Conservation (phyloP, 2,797 vertebrate genomes). For the Coregonus ussuriensis region DNA sequence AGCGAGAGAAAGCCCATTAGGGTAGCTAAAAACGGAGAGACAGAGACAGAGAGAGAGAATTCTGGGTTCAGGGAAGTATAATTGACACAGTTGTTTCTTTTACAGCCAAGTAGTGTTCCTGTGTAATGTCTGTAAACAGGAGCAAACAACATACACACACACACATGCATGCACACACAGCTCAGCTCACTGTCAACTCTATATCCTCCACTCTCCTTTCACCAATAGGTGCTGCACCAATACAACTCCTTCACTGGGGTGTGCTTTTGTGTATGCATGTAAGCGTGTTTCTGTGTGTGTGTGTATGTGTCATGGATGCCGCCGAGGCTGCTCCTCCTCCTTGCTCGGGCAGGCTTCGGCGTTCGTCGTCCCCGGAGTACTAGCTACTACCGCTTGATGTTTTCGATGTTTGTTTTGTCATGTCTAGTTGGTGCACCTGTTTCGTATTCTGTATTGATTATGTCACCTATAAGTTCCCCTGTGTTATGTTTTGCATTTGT, state of each 20-base stretch:
- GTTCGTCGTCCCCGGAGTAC: no score
- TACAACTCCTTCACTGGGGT: neutral
- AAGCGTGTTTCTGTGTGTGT: no score
- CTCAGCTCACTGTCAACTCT: conserved; percentile 6
- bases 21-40: conserved; percentile 67
- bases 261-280: neutral
- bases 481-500: no score
- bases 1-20: conserved; percentile 6
- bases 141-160: conserved; percentile 24
- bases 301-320: no score
- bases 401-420: no score
- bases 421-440: no score
- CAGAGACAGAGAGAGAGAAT: conserved; percentile 53
- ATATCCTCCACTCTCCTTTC: neutral
- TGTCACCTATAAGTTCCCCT: no score
- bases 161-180: neutral
- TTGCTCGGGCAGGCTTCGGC: no score
- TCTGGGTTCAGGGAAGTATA: conserved; percentile 74
- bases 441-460: no score
- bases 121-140: conserved; percentile 64
- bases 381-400: no score
- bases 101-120: conserved; percentile 64
- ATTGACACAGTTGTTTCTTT: conserved; percentile 75
- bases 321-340: no score
- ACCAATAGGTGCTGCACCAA: neutral